Base-by-base conservation (phyloP, 1,140 invertebrate genomes). In the Papilio xuthus region DNA sequence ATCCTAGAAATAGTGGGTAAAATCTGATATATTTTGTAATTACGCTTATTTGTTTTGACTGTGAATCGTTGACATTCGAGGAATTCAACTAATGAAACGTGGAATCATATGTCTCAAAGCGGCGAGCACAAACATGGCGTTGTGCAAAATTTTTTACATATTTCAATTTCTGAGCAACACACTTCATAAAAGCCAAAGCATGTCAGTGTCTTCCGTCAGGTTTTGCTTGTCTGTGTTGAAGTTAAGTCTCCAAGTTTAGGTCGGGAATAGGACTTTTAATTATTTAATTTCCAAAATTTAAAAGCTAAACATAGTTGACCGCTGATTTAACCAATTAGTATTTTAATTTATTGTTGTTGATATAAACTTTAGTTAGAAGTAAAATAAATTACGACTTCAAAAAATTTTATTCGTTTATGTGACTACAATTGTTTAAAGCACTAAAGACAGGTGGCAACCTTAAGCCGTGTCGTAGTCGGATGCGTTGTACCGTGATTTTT, bases 401-500 rank as follows among this genome's bases (percentile, higher is more conserved):
- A n/a, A 60, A 13, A 10, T 60, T 60, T 26, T 10, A 28, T 60
- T 1, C 4, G 13, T 26, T 32, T 15, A 67, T 18, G 10, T 4
- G 60, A 32, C 60, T 12, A 32, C 26, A 67, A 32, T 32, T 60
- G 10, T 60, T 67, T 67, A 6, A 67, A 15, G 2, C 23, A 23
- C 44, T 72, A 10, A 20, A 26, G 41, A 44, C 20, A 26, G 44
- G 74, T 76, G 53, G 28, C 74, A 76, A 60, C 74, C 74, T 60
- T 76, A 75, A 63, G 53, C 32, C 8, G 28, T 75, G 77, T 69
- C 67, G 56, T 71, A 76, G 78, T 79, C 63, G 76, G 75, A 70
- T 76, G 81, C 81, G 84, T 84, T 89, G 84, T 87, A 87, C 84
- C 85, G 84, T 84, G 83, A 84, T 85, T 85, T 85, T 85, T 83